Conservation (phyloP, 2,113 vertebrate genomes). For the Syngnathus floridae region DNA sequence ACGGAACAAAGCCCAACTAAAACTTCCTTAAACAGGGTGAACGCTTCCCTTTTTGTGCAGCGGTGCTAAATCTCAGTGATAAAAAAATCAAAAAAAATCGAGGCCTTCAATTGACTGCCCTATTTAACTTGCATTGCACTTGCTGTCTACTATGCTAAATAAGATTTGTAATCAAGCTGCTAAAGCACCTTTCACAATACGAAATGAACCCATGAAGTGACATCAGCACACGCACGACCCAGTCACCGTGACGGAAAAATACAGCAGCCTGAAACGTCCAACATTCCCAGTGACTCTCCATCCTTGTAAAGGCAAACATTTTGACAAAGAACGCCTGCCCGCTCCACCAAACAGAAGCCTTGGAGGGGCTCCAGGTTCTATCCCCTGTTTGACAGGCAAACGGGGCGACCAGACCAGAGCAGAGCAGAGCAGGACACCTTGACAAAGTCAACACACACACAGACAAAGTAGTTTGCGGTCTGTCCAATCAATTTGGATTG, state of each 20-base stretch:
- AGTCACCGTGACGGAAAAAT: not conserved
- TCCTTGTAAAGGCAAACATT: not conserved
- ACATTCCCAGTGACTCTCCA: not conserved
- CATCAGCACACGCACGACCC: not conserved
- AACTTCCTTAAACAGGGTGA: not conserved
- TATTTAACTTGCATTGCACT: not conserved
- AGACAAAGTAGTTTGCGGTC: conserved; percentile 35
- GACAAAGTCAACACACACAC: conserved; percentile 17
- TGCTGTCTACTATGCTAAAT: not conserved
- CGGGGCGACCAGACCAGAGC: too few relatives aligned
- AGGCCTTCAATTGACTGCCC: not conserved
- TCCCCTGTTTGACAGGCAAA: conserved; percentile 30
- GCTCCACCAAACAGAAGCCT: conserved; percentile 10
- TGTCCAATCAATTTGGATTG: conserved; percentile 32
- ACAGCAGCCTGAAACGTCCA: not conserved
- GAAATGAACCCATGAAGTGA: not conserved
- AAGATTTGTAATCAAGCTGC: not conserved
- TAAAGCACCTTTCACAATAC: not conserved
- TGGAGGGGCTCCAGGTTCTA: conserved; percentile 22
- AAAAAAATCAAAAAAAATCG: not conserved
- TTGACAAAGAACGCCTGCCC: not conserved
- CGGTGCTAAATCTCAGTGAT: not conserved
- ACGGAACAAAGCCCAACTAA: not conserved
- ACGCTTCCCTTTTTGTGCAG: not conserved
- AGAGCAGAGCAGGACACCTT: conserved; percentile 30